Percentiles rank a stretch among this genome's conserved stretches.
Conservation (phyloP, 2,113 vertebrate species). For the Brienomyrus brachyistius region DNA sequence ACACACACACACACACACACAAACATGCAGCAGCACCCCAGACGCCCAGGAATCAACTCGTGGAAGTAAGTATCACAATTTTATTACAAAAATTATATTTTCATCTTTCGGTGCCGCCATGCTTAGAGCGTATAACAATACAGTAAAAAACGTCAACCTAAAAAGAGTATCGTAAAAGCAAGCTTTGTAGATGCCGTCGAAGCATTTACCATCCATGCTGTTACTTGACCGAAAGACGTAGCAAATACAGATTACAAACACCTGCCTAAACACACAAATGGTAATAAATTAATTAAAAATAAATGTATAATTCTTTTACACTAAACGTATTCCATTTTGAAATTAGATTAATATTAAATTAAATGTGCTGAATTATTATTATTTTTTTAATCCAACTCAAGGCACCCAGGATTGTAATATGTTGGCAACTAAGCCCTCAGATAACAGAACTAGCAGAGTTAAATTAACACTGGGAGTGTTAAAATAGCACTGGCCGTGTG, state of each 20-base stretch:
- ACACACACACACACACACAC: not conserved
- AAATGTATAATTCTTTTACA: slow-evolving; percentile 24
- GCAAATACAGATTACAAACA: slow-evolving; percentile 56
- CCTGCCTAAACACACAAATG: slow-evolving; percentile 44
- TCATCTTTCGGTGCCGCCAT: slow-evolving; percentile 63
- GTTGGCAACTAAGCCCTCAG: slow-evolving; percentile 64
- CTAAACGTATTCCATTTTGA: not conserved
- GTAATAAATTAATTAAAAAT: slow-evolving; percentile 39
- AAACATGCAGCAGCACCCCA: not conserved
- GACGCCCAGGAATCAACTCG: not conserved
- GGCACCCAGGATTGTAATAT: slow-evolving; percentile 72
- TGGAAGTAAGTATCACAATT: slow-evolving; percentile 65
- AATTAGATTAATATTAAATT: slow-evolving; percentile 54
- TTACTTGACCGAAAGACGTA: slow-evolving; percentile 61
- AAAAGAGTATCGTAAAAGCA: slow-evolving; percentile 59
- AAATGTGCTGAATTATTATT: slow-evolving; percentile 41
- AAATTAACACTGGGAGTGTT: slow-evolving; percentile 50
- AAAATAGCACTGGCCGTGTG: not conserved
- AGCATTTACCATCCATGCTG: slow-evolving; percentile 67
- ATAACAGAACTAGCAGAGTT: slow-evolving; percentile 37
- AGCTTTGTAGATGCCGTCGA: slow-evolving; percentile 55
- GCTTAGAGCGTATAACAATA: slow-evolving; percentile 70
- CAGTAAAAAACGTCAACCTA: slow-evolving; percentile 65
- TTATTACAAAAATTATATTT: slow-evolving; percentile 72
- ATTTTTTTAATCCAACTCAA: slow-evolving; percentile 63